Base-by-base conservation (phyloP, 2,888 invertebrate genomes). In the Harpalus rufipes region DNA sequence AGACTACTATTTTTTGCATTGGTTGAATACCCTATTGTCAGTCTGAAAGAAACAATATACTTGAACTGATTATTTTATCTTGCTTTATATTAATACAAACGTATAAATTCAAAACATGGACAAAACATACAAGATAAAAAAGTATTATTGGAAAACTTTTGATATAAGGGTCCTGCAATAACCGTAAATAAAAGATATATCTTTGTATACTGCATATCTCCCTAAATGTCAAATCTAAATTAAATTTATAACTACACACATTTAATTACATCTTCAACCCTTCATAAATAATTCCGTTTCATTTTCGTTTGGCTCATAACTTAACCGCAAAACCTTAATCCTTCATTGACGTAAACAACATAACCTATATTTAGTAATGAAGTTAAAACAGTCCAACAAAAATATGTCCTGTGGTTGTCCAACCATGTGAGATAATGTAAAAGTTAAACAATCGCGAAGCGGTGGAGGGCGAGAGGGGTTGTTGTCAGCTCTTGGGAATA, bases 341-440 rank as follows among this genome's bases (percentile, higher is more conserved):
- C 32, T 68, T 14, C 7, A n/a, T 14, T 68, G 68, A 68, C 39
- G 68, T 25, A 39, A 39, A n/a, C 68, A 68, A 68, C 32, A 68
- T 39, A 63, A 68, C 68, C 68, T 68, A 68, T 68, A 68, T 39
- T 68, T 7, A 39, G 39, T 68, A 68, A 68, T 14, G 68, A 68
- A 68, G 68, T 68, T 68, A 68, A 39, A 39, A 21, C 39, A 68
- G 12, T 39, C 32, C n/a, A 68, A 14, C 68, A 68, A 68, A 68
- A 68, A 68, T 68, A n/a, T 68, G 39, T 39, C 32, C 68, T 25
- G 68, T 14, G 68, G n/a, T 51, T 12, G 44, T 51, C 44, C 44
- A 51, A 51, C 44, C 44, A 12, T 51, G 72, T 44, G 44, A 41
- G 72, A 44, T 74, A 74, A 74, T 74, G 44, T 44, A 74, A 74